phyloP scores from a whole-genome alignment of 2,888 invertebrate species.

The Torymus auratus region DNA sequence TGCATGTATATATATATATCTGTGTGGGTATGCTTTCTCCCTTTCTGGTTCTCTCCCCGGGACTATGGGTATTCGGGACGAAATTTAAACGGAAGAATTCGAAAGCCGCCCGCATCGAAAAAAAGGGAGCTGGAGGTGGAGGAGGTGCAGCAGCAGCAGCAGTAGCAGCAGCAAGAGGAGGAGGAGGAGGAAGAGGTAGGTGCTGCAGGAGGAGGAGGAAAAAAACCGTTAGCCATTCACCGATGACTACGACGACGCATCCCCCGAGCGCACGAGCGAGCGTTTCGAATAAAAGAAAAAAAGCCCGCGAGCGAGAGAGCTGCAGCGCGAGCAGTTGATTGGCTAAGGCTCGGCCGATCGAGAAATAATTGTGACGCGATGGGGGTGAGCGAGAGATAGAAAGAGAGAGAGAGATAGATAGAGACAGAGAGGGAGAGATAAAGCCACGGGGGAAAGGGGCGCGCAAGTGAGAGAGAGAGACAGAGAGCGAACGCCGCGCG shows the following conservation, averaged over 20 bases:
- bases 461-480: constrained; percentile 26
- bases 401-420: constrained; percentile 8
- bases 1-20: too few relatives aligned
- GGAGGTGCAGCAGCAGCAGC: background rate
- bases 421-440: constrained; percentile 16
- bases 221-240: constrained; percentile 29
- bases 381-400: background rate
- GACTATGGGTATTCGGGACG: background rate
- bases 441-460: constrained; percentile 14
- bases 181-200: constrained; percentile 10
- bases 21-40: too few relatives aligned
- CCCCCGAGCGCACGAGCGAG: constrained; percentile 7
- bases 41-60: background rate
- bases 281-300: constrained; percentile 21
- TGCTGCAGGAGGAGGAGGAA: background rate
- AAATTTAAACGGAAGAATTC: constrained; percentile 46
- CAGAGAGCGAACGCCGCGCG: constrained; percentile 32
- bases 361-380: constrained; percentile 58
- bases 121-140: constrained; percentile 9
- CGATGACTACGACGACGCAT: constrained; percentile 17
- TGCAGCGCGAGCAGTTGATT: constrained; percentile 47
- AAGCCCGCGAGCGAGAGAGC: background rate
- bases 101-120: constrained; percentile 1
- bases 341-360: constrained; percentile 56
- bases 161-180: too few relatives aligned